Base-by-base conservation (phyloP, 2,888 invertebrate genomes). In the Pollenia griseotomentosa region DNA sequence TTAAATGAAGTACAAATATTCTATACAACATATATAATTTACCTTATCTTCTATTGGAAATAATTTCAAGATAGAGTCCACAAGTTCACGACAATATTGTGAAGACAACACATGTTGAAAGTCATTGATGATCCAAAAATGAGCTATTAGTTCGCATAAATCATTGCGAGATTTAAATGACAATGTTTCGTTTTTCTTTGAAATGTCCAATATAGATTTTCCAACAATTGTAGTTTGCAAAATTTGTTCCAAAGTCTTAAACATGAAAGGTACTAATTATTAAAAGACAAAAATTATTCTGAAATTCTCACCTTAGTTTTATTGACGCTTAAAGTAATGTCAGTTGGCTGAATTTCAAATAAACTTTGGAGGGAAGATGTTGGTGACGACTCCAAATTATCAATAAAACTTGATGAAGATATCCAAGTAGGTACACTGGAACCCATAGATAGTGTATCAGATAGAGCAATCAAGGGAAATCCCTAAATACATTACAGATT, bases 161-260 rank as follows among this genome's bases (percentile, higher is more conserved):
- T 66, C 66, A 66, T 66, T 66, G 68, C 46, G 68, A 48, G 68
- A 68, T 68, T 68, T 68, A 68, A 68, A 68, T 68, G 68, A 51
- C 68, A 68, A 68, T 68, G 68, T 68, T 74, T 74, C 59, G 74
- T 59, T 74, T 59, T 74, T 74, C 74, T 74, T 74, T 74, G 59
- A 74, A 59, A 74, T 74, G 59, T 74, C 74, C 74, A 74, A 74
- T 74, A 74, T 74, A 74, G 59, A 74, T 74, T 74, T 74, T 74
- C 74, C 74, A 74, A 74, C 74, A 74, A 74, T 74, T 74, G 74
- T 74, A 59, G 74, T 74, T 74, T 74, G 59, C 74, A 74, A 74
- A 74, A 74, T 74, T 74, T 74, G 74, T 74, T 74, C 74, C 59
- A 74, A 74, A 44, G 74, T 59, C 74, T 74, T 74, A 74, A 74